Percentiles rank a stretch among this genome's conserved stretches.
Conservation (phyloP, 2,888 invertebrate genomes). For the Cynaeus angustus region DNA sequence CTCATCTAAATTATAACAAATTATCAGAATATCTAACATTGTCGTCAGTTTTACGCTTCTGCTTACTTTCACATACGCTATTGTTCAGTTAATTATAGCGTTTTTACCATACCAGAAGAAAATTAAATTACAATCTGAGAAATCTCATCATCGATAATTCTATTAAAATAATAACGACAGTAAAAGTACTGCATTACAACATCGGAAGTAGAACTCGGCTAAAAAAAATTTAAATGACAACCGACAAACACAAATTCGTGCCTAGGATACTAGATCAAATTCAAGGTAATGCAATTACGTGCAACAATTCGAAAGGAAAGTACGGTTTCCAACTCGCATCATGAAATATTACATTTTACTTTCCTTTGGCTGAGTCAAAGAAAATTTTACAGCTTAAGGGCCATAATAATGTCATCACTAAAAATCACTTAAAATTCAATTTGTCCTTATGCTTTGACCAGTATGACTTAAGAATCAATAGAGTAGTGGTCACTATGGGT, state of each 20-base stretch:
- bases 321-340: conserved; percentile 9
- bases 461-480: not conserved
- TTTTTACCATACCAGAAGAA: conserved; percentile 16
- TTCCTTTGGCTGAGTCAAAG: conserved; percentile 8
- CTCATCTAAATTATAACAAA: conserved; percentile 22
- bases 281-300: conserved; percentile 27
- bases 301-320: conserved; percentile 25
- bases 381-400: not conserved
- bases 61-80: conserved; percentile 31
- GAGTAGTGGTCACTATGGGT: not conserved
- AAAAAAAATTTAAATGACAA: conserved; percentile 2
- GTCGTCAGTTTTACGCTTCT: conserved; percentile 19
- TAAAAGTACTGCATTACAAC: conserved; percentile 4
- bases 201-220: conserved; percentile 11
- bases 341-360: conserved; percentile 24
- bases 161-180: not conserved
- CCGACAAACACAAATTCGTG: conserved; percentile 5
- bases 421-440: conserved; percentile 21
- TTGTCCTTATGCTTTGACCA: conserved; percentile 14
- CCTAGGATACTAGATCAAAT: conserved; percentile 1
- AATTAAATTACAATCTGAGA: conserved; percentile 9
- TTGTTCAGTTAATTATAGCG: conserved; percentile 30
- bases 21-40: conserved; percentile 24
- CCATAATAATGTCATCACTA: conserved; percentile 1
- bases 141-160: conserved; percentile 7